Base-by-base conservation (phyloP, 2,797 vertebrate species). In the Hydrolagus colliei region DNA sequence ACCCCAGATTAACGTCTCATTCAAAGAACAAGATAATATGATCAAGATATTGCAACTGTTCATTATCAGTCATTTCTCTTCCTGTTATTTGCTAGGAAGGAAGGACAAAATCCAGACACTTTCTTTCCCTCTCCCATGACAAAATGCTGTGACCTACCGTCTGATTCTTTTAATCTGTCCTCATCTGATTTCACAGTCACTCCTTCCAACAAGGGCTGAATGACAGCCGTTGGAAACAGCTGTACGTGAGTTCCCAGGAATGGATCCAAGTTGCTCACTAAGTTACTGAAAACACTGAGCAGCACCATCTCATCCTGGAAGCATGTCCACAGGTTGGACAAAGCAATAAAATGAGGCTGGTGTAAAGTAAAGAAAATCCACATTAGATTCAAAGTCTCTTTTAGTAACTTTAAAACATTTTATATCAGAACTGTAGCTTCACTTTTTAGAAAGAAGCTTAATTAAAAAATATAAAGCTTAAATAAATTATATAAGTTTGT, bases 221-320 rank as follows among this genome's bases (percentile, higher is more conserved):
- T 88, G 86, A 91, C 77, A 12, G 88, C 88, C 14, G 93, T 90
- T 4, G 95, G 89, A 88, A 96, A 95, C 6, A 95, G 87, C 18
- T 92, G 68, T 7, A 92, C 90, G 5, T 95, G 95, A 35, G 92
- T 87, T 78, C 90, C 90, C 0, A 92, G 89, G 88, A 97, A 97
- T 11, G 93, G 90, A 85, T 94, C 94, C 72, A 99, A 93, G 62
- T 88, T 91, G 59, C 90, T 87, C 20, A 20, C 89, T 87, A 96
- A 90, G 86, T 91, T 93, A 79, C 86, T 91, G 72, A 97, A 92
- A 87, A 95, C 92, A 86, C 88, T 94, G 87, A 98, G 90, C 86
- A 97, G 89, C 67, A 96, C 89, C 1, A 91, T 92, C 91, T 98
- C 96, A 72, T 96, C 93, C 91, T 95, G 95, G 88, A 98, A 95